phyloP scores from a whole-genome alignment of 1,140 invertebrate genomes.

The Drusus annulatus region DNA sequence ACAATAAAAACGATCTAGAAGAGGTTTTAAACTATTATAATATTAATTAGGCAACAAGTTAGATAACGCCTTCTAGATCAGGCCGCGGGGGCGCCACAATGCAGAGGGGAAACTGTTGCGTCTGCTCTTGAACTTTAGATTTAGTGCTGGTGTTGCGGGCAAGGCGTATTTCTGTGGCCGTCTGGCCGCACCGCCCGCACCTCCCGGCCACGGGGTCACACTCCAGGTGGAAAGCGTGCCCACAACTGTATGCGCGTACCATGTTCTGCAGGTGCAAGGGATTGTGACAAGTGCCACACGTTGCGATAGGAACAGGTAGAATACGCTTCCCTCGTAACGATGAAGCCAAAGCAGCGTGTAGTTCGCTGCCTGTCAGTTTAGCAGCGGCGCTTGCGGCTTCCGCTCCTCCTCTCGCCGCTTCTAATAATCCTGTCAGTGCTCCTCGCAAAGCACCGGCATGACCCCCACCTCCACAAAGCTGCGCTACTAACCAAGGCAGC shows the following conservation, averaged over 20 bases:
- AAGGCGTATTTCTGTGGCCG: constrained; percentile 44
- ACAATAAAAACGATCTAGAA: background rate
- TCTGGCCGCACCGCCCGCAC: constrained; percentile 51
- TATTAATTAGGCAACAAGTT: constrained; percentile 8
- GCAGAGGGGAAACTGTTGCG: constrained; percentile 61
- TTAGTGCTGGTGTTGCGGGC: constrained; percentile 1
- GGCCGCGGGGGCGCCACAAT: constrained; percentile 65
- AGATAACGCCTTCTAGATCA: constrained; percentile 65
- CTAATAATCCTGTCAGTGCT: constrained; percentile 49
- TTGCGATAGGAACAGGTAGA: constrained; percentile 43
- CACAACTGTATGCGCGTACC: constrained; percentile 53
- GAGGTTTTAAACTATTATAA: too few species aligned
- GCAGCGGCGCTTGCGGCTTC: constrained; percentile 53
- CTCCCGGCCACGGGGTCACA: constrained; percentile 54
- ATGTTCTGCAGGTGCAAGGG: constrained; percentile 49
- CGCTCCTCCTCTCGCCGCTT: constrained; percentile 50
- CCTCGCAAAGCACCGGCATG: constrained; percentile 53
- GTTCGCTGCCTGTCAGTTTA: constrained; percentile 49
- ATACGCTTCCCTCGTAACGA: constrained; percentile 50
- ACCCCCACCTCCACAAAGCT: constrained; percentile 53
- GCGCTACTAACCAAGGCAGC: constrained; percentile 52
- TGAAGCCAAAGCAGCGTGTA: constrained; percentile 50
- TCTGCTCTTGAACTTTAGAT: constrained; percentile 25
- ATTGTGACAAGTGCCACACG: constrained; percentile 53
- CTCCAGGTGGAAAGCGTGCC: constrained; percentile 57